phyloP scores from a whole-genome alignment of 1,140 invertebrate species.

The Pissodes strobi region DNA sequence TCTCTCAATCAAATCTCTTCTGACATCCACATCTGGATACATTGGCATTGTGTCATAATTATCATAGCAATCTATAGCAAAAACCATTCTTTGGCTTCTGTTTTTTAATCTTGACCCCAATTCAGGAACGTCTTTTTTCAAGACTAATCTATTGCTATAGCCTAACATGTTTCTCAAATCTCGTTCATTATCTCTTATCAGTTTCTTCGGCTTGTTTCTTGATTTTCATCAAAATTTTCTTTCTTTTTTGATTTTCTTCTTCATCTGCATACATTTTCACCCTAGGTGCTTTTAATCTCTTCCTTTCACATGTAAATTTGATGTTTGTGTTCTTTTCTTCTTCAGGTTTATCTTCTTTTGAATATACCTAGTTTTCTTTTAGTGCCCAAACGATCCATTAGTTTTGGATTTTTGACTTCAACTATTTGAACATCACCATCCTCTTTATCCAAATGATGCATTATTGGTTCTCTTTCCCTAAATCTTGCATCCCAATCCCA shows the following conservation, averaged over 20 bases:
- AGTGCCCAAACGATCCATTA: constrained; percentile 55
- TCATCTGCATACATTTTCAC: constrained; percentile 91
- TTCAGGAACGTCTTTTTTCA: constrained; percentile 22
- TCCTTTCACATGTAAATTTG: constrained; percentile 2
- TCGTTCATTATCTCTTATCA: constrained; percentile 26
- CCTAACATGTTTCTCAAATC: constrained; percentile 47
- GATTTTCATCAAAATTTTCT: constrained; percentile 46
- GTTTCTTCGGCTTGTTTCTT: constrained; percentile 50
- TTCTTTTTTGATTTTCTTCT: constrained; percentile 65
- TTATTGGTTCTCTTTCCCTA: constrained; percentile 41
- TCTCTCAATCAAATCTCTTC: constrained; percentile 13
- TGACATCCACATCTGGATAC: background rate
- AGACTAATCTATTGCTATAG: constrained; percentile 21
- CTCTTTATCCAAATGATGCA: constrained; percentile 7
- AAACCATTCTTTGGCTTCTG: constrained; percentile 43
- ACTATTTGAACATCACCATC: constrained; percentile 24
- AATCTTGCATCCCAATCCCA: constrained; percentile 67
- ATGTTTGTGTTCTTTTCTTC: constrained; percentile 16
- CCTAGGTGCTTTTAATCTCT: constrained; percentile 64
- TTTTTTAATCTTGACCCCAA: constrained; percentile 47
- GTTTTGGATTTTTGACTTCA: constrained; percentile 53
- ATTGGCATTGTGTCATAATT: background rate
- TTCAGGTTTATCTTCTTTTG: constrained; percentile 47
- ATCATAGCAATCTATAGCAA: constrained; percentile 30
- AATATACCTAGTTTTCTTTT: constrained; percentile 41